phyloP scores from a whole-genome alignment of 92 coral and sea anemone species.

The Epizoanthus scotinus region DNA sequence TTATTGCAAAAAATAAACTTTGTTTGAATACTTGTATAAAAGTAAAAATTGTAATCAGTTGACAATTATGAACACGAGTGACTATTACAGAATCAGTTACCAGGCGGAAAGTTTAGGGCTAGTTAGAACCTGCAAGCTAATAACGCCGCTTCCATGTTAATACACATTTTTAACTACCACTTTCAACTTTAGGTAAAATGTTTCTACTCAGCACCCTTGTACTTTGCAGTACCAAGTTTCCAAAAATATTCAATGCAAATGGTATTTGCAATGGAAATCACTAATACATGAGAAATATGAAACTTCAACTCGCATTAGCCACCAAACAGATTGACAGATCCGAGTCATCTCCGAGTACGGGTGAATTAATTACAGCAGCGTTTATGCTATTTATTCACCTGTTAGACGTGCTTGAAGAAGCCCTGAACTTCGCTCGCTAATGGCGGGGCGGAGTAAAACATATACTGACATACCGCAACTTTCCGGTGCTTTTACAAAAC shows the following conservation, averaged over 20 bases:
- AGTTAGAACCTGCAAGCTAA: too few relatives aligned
- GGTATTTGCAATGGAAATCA: too few relatives aligned
- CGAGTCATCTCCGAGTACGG: neutral
- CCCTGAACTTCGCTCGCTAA: neutral
- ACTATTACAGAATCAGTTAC: neutral
- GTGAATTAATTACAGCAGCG: neutral
- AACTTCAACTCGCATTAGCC: too few relatives aligned
- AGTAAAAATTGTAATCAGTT: neutral
- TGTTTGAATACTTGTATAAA: neutral
- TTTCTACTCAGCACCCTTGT: too few relatives aligned
- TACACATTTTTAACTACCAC: too few relatives aligned
- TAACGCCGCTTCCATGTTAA: too few relatives aligned
- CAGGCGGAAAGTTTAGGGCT: too few relatives aligned
- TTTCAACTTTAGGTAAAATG: too few relatives aligned
- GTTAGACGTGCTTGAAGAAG: neutral
- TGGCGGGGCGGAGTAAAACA: slow-evolving; percentile 7
- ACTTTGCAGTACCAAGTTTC: too few relatives aligned
- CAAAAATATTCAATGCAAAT: too few relatives aligned
- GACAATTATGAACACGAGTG: neutral
- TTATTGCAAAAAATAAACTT: neutral
- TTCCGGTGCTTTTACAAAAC: slow-evolving; percentile 7
- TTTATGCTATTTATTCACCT: slow-evolving; percentile 5
- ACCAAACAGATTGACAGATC: neutral
- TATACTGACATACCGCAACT: neutral
- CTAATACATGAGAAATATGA: too few relatives aligned